phyloP scores from a whole-genome alignment of 2,888 invertebrate species.

The Heliconius aoede region DNA sequence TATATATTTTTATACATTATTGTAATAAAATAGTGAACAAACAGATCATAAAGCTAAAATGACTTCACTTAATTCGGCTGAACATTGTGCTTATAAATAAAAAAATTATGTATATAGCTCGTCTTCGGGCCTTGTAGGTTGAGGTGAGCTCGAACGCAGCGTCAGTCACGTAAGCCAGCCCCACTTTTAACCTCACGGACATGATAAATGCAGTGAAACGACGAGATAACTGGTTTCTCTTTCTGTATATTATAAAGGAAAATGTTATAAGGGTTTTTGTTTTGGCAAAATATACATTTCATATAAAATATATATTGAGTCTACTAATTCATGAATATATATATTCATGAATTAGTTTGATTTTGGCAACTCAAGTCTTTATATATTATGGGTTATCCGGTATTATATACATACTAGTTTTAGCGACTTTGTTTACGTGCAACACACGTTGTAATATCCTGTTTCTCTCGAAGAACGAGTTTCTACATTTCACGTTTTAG shows the following conservation, averaged over 20 bases:
- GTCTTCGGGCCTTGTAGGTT: constrained; percentile 19
- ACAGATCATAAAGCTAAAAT: too few species aligned
- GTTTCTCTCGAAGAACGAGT: too few species aligned
- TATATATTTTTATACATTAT: too few species aligned
- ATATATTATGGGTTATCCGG: too few species aligned
- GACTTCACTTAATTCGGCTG: background rate
- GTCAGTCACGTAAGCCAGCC: constrained; percentile 53
- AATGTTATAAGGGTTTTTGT: background rate
- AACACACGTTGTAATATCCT: too few species aligned
- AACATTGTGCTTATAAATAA: background rate
- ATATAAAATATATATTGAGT: too few species aligned
- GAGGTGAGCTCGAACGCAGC: constrained; percentile 46
- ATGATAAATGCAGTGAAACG: constrained; percentile 20
- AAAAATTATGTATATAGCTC: background rate
- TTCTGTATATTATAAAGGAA: background rate
- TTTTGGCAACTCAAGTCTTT: background rate
- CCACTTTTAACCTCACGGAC: constrained; percentile 37
- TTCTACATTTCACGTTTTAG: too few species aligned
- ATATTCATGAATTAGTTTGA: too few species aligned
- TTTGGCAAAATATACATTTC: background rate
- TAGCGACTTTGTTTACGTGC: too few species aligned
- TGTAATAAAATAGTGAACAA: too few species aligned
- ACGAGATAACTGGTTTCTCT: background rate
- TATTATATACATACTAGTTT: too few species aligned
- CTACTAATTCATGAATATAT: too few species aligned